These are phyloP conservation scores for Glareola pratincola DNA, from an alignment of 2,113 vertebrate genomes.

Conservation along the genomic window DNA sequence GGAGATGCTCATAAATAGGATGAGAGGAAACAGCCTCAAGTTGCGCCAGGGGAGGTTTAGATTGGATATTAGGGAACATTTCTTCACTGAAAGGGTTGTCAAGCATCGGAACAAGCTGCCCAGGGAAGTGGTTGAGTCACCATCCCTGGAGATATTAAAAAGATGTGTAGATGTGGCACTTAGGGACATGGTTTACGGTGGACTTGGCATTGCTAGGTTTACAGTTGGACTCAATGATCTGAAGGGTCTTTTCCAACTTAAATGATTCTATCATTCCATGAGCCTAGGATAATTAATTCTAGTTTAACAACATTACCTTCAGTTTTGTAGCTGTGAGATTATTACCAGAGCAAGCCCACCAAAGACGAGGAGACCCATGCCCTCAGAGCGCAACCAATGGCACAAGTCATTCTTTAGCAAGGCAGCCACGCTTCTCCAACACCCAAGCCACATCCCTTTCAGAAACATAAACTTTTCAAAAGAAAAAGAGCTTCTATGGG, in stretches of 20 bases:
- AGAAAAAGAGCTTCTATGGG: not conserved
- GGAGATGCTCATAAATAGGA: not conserved
- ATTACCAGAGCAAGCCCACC: not conserved
- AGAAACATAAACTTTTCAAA: not conserved
- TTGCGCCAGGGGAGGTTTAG: not conserved
- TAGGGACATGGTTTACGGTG: not conserved
- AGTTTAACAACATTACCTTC: not conserved
- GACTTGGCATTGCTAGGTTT: not conserved
- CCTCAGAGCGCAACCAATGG: not conserved
- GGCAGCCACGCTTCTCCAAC: not conserved
- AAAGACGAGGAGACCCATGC: not conserved
- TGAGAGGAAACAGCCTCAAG: not conserved
- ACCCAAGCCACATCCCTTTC: not conserved
- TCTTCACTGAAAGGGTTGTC: not conserved
- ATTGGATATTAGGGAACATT: not conserved
- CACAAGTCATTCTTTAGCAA: not conserved
- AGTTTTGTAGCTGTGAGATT: not conserved
- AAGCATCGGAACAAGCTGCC: not conserved
- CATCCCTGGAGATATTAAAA: not conserved
- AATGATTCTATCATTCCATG: not conserved
- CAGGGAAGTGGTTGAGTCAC: not conserved
- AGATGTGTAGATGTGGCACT: not conserved
- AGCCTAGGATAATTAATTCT: not conserved
- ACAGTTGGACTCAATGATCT: accelerated
- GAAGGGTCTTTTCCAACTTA: not conserved